Base-by-base conservation (phyloP, 2,888 invertebrate species). In the Prosopocoilus inquinatus region DNA sequence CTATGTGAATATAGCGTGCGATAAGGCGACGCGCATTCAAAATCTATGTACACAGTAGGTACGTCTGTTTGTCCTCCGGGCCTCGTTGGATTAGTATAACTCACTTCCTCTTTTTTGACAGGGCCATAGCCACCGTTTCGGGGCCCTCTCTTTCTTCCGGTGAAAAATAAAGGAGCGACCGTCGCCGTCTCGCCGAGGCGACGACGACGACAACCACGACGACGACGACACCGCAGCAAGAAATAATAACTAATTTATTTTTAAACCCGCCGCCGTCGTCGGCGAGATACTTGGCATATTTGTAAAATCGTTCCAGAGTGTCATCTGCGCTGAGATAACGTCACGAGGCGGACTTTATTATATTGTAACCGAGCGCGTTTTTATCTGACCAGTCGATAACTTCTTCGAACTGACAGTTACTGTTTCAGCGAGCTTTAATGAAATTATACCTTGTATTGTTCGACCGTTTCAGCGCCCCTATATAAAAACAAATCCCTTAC, bases 1-100 rank as follows among this genome's bases (percentile, higher is more conserved):
- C 48, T 53, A 53, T 53, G 51, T 28, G 20, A 45, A 51, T 46
- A 51, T 38, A 53, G 39, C 47, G 47, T 43, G 46, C 44, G 55
- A 55, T 55, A 55, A 55, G 55, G 47, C 50, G 50, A 55, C 55
- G 50, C 55, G 50, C 55, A 55, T 55, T 55, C 55, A 55, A 39
- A 48, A 46, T 50, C 50, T 55, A 50, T 50, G 55, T 55, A 55
- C 50, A 55, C 55, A 55, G 50, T 55, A 50, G 47, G 50, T 50
- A 50, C 50, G 50, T 55, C 50, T 55, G 39, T 15, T 34, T 47
- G 33, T 35, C 47, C 15, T 35, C 35, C 53, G 53, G 48, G 43
- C 53, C 47, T 28, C 20, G 20, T 28, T 43, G 53, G 53, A 53
- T 53, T 53, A 53, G 44, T 53, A 53, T 53, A 53, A 53, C 53